Percentiles rank a stretch among this genome's conserved stretches.
Evolutionary conservation across 2,113 vertebrate genomes (phyloP).

Genomic region (Cynoglossus semilaevis): DNA sequence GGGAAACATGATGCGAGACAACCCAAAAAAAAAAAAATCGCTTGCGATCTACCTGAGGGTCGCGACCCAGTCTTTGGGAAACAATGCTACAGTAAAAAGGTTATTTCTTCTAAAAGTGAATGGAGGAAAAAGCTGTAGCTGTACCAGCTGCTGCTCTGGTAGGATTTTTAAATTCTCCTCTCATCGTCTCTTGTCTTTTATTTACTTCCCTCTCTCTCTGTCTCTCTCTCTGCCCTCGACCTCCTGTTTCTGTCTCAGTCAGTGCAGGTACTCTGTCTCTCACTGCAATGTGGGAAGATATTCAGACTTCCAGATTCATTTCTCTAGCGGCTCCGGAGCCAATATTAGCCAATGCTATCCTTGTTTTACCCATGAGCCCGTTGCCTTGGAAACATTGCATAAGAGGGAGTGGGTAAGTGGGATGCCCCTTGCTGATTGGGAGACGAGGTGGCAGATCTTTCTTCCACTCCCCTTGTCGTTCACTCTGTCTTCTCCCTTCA

Average conservation of each 20-base stretch:
- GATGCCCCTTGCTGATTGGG: slow-evolving; percentile 77
- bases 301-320: slow-evolving; percentile 67
- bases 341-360: slow-evolving; percentile 76
- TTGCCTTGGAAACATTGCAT: slow-evolving; percentile 81
- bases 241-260: slow-evolving; percentile 25
- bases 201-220: slow-evolving; percentile 5
- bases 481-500: slow-evolving; percentile 13
- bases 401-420: slow-evolving; percentile 73
- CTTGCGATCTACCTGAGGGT: no score
- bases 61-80: no score
- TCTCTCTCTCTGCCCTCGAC: slow-evolving; percentile 27
- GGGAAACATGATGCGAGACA: no score
- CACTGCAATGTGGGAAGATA: slow-evolving; percentile 63
- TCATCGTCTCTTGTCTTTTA: slow-evolving; percentile 20
- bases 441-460: slow-evolving; percentile 73
- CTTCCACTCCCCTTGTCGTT: slow-evolving; percentile 34
- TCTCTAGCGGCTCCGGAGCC: slow-evolving; percentile 69
- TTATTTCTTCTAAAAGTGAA: no score
- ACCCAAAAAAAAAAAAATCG: no score
- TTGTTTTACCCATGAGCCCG: slow-evolving; percentile 78
- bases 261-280: slow-evolving; percentile 61
- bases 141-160: background rate
- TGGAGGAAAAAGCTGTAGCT: no score
- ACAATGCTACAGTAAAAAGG: no score
- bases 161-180: slow-evolving; percentile 30